A percentile compares a stretch with the other conserved stretches of the same genome.
Conservation (phyloP, 2,888 invertebrate genomes). For the Sphaerophoria rueppellii region DNA sequence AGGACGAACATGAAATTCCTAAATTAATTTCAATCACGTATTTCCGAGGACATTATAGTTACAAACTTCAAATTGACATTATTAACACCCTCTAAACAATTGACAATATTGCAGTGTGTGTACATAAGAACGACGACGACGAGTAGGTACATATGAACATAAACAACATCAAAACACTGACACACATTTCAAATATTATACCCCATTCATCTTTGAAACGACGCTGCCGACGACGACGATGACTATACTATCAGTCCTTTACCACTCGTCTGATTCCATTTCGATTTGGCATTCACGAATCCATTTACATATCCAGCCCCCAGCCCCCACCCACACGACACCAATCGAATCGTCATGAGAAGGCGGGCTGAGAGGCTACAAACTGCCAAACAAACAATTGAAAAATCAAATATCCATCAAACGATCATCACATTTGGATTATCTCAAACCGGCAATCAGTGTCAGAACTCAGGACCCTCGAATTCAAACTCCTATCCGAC, state of each 20-base stretch:
- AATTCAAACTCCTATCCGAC: conserved; percentile 31
- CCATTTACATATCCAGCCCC: conserved; percentile 57
- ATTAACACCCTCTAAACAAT: conserved; percentile 50
- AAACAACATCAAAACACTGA: conserved; percentile 46
- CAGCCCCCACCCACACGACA: neutral
- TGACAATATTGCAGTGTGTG: conserved; percentile 2
- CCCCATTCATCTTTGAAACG: conserved; percentile 56
- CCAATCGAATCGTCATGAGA: conserved; percentile 7
- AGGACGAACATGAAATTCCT: too few relatives aligned
- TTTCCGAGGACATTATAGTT: neutral
- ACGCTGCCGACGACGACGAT: conserved; percentile 33
- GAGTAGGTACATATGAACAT: neutral
- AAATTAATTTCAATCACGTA: conserved; percentile 28
- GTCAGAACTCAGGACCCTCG: conserved; percentile 56
- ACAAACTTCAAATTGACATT: conserved; percentile 29
- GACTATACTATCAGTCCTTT: too few relatives aligned
- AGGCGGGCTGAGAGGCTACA: conserved; percentile 48
- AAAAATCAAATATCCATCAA: conserved; percentile 75
- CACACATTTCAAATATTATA: conserved; percentile 59
- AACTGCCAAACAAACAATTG: conserved; percentile 73
- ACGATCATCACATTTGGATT: conserved; percentile 75
- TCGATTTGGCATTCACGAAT: conserved; percentile 62
- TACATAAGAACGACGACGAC: neutral
- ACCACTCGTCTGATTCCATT: conserved; percentile 61
- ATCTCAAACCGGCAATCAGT: conserved; percentile 74